Conservation (phyloP, 37 sponge, comb jelly and placozoan species). For the Theonella swinhoei region DNA sequence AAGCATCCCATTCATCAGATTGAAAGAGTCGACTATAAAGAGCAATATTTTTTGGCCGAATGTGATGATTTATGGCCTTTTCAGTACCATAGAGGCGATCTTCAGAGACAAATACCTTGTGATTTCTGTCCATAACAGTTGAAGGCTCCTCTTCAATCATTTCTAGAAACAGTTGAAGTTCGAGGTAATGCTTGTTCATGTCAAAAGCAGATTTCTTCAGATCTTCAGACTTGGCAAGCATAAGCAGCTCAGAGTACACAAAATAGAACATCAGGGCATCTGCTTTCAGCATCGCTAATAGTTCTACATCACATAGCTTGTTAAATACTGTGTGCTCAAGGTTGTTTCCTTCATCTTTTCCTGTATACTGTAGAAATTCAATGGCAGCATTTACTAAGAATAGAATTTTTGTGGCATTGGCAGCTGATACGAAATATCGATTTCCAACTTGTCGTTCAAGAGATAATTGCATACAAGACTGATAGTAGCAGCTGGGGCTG, state of each 20-base stretch:
- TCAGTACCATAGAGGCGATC: not conserved
- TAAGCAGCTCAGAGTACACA: not conserved
- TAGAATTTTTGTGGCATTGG: conserved; percentile 13
- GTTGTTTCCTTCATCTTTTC: not conserved
- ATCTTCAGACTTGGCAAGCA: not conserved
- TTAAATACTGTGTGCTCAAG: conserved; percentile 2
- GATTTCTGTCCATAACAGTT: not conserved
- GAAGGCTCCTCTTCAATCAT: not conserved
- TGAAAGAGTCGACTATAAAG: not conserved
- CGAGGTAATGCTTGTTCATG: conserved; percentile 8
- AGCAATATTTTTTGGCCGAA: not conserved
- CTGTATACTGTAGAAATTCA: not conserved
- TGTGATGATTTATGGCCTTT: not conserved
- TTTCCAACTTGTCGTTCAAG: conserved; percentile 2
- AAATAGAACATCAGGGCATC: conserved; percentile 23
- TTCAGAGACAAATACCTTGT: not conserved
- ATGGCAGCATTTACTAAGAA: conserved; percentile 1
- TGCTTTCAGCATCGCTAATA: conserved; percentile 11
- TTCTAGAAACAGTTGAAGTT: conserved; percentile 16
- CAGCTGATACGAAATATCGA: conserved; percentile 19
- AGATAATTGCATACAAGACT: not conserved
- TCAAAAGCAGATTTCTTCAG: not conserved
- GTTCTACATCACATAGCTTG: not conserved
- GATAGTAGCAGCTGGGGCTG: not conserved
- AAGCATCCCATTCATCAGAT: not conserved